phyloP scores from a whole-genome alignment of 2,888 invertebrate genomes.

The Andrena trimmerana region DNA sequence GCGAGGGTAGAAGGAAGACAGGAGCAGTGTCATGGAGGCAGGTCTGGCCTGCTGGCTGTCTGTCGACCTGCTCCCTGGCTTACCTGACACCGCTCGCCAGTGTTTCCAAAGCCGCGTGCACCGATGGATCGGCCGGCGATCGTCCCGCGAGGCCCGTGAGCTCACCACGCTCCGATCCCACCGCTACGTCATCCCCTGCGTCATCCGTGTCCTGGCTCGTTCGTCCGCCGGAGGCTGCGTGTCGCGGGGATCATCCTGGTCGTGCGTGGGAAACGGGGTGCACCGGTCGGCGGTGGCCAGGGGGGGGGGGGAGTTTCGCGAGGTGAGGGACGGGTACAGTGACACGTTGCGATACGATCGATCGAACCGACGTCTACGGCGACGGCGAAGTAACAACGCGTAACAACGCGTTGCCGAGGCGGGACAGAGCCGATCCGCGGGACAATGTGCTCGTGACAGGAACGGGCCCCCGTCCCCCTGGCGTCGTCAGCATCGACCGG shows the following conservation, averaged over 20 bases:
- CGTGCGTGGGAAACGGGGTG: not conserved
- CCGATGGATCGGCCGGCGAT: constrained; percentile 73
- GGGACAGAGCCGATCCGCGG: constrained; percentile 24
- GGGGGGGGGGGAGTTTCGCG: not conserved
- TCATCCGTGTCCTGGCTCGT: not conserved
- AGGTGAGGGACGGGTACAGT: constrained; percentile 38
- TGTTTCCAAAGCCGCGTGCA: constrained; percentile 78
- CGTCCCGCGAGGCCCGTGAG: constrained; percentile 39
- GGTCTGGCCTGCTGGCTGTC: constrained; percentile 74
- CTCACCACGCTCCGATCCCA: constrained; percentile 44
- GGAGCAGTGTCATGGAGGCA: constrained; percentile 71
- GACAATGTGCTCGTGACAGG: constrained; percentile 71
- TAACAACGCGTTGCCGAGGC: constrained; percentile 38
- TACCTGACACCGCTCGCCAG: constrained; percentile 73
- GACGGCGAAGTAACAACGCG: constrained; percentile 53
- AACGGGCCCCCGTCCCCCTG: constrained; percentile 12
- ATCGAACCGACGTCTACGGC: constrained; percentile 52
- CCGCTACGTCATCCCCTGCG: not conserved
- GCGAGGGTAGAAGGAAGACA: constrained; percentile 39
- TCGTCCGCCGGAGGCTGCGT: not conserved
- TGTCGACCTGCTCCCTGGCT: constrained; percentile 70
- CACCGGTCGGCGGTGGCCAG: not conserved
- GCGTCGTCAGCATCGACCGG: not conserved
- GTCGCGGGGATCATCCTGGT: not conserved
- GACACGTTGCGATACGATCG: constrained; percentile 75